Percentiles rank a stretch among this genome's conserved stretches.
phyloP scores from a whole-genome alignment of 2,888 invertebrate species.

The Eristalis arbustorum region DNA sequence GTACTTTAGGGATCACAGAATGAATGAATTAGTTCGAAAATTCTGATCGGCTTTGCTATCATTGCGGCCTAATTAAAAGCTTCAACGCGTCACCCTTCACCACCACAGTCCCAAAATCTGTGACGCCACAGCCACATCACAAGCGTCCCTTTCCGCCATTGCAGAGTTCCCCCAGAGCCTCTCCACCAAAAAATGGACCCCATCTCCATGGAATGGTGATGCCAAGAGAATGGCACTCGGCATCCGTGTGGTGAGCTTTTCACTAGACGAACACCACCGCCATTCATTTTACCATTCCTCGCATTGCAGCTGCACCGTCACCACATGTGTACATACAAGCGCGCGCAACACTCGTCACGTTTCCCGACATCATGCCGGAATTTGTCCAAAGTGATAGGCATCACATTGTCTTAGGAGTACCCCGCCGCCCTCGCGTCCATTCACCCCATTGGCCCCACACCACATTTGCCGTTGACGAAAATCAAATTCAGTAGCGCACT shows the following conservation, averaged over 20 bases:
- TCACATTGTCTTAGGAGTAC: conserved; percentile 64
- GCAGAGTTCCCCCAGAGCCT: not conserved
- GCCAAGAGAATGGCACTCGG: not conserved
- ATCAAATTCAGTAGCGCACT: conserved; percentile 68
- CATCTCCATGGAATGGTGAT: not conserved
- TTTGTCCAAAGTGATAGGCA: conserved; percentile 71
- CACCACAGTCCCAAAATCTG: not conserved
- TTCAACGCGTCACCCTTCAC: not conserved
- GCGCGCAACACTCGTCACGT: conserved; percentile 67
- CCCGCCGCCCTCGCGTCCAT: conserved; percentile 10
- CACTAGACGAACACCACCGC: conserved; percentile 32
- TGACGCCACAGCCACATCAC: not conserved
- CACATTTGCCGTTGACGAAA: conserved; percentile 50
- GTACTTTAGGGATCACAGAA: no score
- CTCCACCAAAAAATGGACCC: not conserved
- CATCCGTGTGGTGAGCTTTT: not conserved
- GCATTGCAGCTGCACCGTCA: conserved; percentile 65
- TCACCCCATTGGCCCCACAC: conserved; percentile 24
- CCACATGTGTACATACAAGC: conserved; percentile 47
- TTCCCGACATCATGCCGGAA: conserved; percentile 70
- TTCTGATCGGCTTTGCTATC: no score
- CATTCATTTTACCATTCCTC: conserved; percentile 41
- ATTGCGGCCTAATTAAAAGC: no score
- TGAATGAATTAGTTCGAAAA: no score
- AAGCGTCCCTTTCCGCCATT: not conserved